Evolutionary conservation across 2,888 invertebrate species (phyloP), one percentile per base, ranked within the genome.

Genomic region (Dyspetes luteomarginatus): DNA sequence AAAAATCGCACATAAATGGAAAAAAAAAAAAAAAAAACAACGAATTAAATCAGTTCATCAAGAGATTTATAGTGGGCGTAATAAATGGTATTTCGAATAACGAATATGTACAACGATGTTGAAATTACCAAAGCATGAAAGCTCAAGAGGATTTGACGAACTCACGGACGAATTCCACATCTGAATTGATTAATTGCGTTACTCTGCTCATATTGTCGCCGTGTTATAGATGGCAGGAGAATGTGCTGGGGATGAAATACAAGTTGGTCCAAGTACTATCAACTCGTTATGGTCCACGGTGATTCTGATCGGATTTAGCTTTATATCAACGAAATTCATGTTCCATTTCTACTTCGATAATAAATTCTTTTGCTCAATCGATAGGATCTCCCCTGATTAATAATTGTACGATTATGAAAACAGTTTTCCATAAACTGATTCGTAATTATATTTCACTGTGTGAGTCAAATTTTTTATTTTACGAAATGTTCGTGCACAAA

Each of bases 141-240:
- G 19, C 28, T 41, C 68, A 22, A 24, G 24, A 22, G 26, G 4
- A 19, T 26, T 41, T n/a, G 55, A 45, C 28, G n/a, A 22, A 22
- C 22, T 50, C 4, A 9, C 12, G 43, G 15, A 12, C 4, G 30
- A 30, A 72, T 45, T 55, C 45, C 22, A 58, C 48, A 67, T 26
- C 24, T 22, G 17, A 45, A 78, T 60, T 73, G 28, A 72, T 62
- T 76, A 69, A 74, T 78, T 67, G 60, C 24, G 45, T 48, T 52
- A 56, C 56, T 58, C 30, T 55, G 7, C 19, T 15, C 50, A 78
- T 36, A 58, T 15, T 12, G 24, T 52, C 7, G 50, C 3, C 30
- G 45, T 17, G 45, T 69, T n/a, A 26, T 28, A 17, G 19, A 43
- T 26, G 5, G 2, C 24, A 2, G 24, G 12, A n/a, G 19, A 4